Evolutionary conservation across 1,140 invertebrate genomes (phyloP), one percentile per base, ranked within the genome.

Genomic region (Wasmannia auropunctata): DNA sequence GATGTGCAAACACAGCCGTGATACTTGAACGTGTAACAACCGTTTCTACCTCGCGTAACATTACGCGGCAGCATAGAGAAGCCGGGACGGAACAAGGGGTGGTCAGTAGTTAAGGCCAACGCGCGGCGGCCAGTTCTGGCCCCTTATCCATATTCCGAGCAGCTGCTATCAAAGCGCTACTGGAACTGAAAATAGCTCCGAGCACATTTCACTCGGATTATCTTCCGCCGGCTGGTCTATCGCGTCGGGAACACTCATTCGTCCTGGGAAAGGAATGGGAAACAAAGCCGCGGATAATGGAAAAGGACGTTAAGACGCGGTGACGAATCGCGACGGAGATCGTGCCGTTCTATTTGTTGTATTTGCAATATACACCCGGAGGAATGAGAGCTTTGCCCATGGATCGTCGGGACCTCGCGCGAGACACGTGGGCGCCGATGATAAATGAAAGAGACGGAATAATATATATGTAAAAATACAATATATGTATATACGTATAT

Each of bases 151-250:
- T 63, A 69, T 70, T 76, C 69, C 54, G 22, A 63, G 62, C 77
- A 86, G 77, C 81, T 85, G 74, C 70, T 83, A 75, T 37, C 69
- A 58, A 87, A 88, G 72, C 70, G 74, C n/a, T 77, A 72, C 54
- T 75, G 87, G 40, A 87, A 87, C 86, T 83, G 86, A 75, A 75
- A 80, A 70, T 79, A 86, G 31, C 75, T 25, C 34, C 37, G 62
- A 70, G 69, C 54, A 40, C 74, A 58, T 88, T 75, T 74, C 75
- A 56, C 72, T 51, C 37, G 62, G 83, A 88, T 88, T 81, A 89
- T 81, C 75, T 74, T n/a, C 87, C n/a, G 62, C 56, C 67, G 49
- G 79, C 63, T 72, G 88, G 75, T 54, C 69, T 76, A 65, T 88
- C 86, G 37, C 43, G 88, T 65, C 46, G 28, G 22, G 28, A 86